These are phyloP conservation scores for Helicoverpa assulta DNA, from an alignment of 2,888 invertebrate species.

Conservation along the genomic window DNA sequence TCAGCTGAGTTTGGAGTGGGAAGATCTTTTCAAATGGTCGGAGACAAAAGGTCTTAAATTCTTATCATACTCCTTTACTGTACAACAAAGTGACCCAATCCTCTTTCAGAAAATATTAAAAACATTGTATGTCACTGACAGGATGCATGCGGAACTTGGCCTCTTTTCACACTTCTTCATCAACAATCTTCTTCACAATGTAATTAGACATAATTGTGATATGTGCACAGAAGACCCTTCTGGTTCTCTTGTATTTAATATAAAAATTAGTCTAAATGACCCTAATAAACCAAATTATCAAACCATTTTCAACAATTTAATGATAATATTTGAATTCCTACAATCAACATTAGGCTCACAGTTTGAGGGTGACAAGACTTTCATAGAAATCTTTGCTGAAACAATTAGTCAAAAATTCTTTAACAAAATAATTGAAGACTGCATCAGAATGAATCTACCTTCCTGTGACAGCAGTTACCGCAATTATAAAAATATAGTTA, in stretches of 20 bases:
- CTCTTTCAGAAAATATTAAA: conserved; percentile 82
- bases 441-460: conserved; percentile 82
- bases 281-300: conserved; percentile 79
- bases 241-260: conserved; percentile 84
- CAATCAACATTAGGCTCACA: conserved; percentile 83
- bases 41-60: conserved; percentile 79
- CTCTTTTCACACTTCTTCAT: conserved; percentile 86
- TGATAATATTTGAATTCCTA: conserved; percentile 86
- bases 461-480: conserved; percentile 83
- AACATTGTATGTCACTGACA: conserved; percentile 80
- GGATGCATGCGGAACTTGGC: conserved; percentile 83
- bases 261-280: conserved; percentile 81
- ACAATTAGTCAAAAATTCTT: conserved; percentile 83
- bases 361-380: conserved; percentile 80
- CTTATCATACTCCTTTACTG: conserved; percentile 80
- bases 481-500: conserved; percentile 81
- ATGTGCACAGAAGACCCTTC: conserved; percentile 85
- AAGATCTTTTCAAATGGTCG: conserved; percentile 84
- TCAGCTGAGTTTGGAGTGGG: conserved; percentile 85
- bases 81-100: conserved; percentile 83
- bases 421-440: conserved; percentile 84
- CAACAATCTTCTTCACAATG: conserved; percentile 79
- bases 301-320: conserved; percentile 85
- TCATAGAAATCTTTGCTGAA: conserved; percentile 83
- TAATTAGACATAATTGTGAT: conserved; percentile 84